Evolutionary conservation across 2,113 vertebrate species (phyloP), one percentile per base, ranked within the genome.

Genomic region (Balaeniceps rex): DNA sequence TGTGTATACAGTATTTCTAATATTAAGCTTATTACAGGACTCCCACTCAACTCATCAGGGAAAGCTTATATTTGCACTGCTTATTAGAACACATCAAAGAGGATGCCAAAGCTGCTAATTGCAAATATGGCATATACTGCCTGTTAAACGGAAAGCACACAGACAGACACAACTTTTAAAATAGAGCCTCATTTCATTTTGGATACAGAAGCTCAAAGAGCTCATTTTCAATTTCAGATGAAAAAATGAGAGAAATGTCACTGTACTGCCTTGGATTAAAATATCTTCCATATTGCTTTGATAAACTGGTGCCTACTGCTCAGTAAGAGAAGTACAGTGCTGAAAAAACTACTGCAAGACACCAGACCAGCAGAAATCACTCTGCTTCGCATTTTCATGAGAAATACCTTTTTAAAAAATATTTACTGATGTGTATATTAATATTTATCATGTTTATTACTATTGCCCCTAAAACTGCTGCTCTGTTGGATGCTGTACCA

Each of bases 91-190:
- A 63, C 90, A 87, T 68, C 95, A 81, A 77, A 71, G 46, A 92
- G 85, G 91, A 70, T 97, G 96, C 96, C 96, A 97, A 88, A 95
- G 83, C 95, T 93, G 96, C 92, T 97, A 97, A 97, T 93, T 97
- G 96, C 92, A 94, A 97, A 96, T 81, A 78, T 97, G 96, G 96
- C 94, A 96, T 80, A 81, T 60, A 93, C 86, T 96, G 96, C 96
- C 95, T 97, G 96, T 68, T 84, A 94, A 95, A 95, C 36, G 82
- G 84, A 91, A 96, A 96, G 69, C 94, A 84, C 96, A 54, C 90
- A 97, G 97, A 96, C 97, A 97, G 96, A 97, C 96, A 96, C 94
- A 97, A 95, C 93, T 97, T 97, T 93, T 94, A 97, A 97, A 97
- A 97, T 97, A 94, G 90, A 94, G 88, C 82, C 93, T 92, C 93